Conservation (phyloP, 2,888 invertebrate genomes). For the Schizotus pectinicornis region DNA sequence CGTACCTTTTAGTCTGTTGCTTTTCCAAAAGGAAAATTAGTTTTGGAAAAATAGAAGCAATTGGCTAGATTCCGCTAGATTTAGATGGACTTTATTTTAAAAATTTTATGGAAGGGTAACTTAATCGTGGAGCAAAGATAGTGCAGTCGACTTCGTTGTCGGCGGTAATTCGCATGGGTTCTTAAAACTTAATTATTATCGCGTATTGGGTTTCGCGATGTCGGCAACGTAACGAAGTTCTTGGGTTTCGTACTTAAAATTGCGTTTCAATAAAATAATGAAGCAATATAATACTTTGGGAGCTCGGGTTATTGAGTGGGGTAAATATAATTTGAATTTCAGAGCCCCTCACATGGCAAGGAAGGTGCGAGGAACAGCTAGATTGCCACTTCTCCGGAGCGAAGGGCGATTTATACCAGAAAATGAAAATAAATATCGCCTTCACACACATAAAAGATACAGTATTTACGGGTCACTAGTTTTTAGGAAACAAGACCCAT, state of each 20-base stretch:
- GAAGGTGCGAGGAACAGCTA: too few species aligned
- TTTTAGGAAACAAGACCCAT: conserved; percentile 22
- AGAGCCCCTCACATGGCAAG: too few species aligned
- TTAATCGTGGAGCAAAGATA: conserved; percentile 1
- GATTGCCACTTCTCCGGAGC: too few species aligned
- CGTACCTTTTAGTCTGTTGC: too few species aligned
- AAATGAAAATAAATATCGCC: conserved; percentile 29
- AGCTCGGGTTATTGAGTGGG: too few species aligned
- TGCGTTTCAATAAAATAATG: conserved; percentile 14
- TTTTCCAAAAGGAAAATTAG: too few species aligned
- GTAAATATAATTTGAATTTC: too few species aligned
- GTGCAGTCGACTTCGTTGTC: background rate
- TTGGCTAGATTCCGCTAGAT: too few species aligned
- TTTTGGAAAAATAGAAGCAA: too few species aligned
- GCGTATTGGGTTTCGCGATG: too few species aligned
- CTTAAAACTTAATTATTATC: too few species aligned
- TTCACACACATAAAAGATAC: conserved; percentile 30
- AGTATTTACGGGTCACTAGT: conserved; percentile 36
- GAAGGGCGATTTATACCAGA: background rate
- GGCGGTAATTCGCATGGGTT: background rate
- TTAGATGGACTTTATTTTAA: too few species aligned
- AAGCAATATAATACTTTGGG: conserved; percentile 19
- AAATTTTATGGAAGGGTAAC: background rate
- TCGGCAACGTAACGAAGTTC: conserved; percentile 3
- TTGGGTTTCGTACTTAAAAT: conserved; percentile 9